Percentiles rank a stretch among this genome's conserved stretches.
Evolutionary conservation across 2,888 invertebrate genomes (phyloP).

Genomic region (Artemia sinica): DNA sequence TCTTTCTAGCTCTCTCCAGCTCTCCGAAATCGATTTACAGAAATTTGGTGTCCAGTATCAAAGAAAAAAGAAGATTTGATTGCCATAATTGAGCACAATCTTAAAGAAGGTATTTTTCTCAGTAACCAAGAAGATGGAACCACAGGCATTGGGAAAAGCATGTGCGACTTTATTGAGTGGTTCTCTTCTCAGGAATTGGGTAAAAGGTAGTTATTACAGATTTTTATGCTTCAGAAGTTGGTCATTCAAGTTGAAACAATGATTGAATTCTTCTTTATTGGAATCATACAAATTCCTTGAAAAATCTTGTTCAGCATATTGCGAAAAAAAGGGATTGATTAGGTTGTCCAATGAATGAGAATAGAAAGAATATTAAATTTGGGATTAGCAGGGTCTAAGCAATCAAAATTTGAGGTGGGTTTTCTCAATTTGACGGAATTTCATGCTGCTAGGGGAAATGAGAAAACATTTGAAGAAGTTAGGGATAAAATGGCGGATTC

Average conservation of each 20-base stretch:
- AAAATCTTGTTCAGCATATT: too few species aligned
- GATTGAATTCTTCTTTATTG: constrained; percentile 15
- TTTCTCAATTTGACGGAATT: too few species aligned
- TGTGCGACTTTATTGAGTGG: constrained; percentile 65
- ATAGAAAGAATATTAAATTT: too few species aligned
- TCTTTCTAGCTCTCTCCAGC: constrained; percentile 64
- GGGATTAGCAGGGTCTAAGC: too few species aligned
- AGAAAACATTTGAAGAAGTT: too few species aligned
- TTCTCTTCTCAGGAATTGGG: constrained; percentile 52
- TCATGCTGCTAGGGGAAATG: too few species aligned
- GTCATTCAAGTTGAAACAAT: not conserved
- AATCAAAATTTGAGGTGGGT: too few species aligned
- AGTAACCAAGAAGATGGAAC: constrained; percentile 37
- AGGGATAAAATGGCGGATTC: too few species aligned
- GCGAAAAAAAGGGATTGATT: too few species aligned
- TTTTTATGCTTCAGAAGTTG: too few species aligned
- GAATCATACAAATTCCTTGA: not conserved
- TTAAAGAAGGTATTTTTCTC: constrained; percentile 39
- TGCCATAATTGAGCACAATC: constrained; percentile 61
- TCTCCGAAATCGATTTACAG: constrained; percentile 87
- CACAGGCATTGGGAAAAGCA: constrained; percentile 41
- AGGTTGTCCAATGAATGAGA: too few species aligned
- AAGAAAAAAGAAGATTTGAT: constrained; percentile 53
- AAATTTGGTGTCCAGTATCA: constrained; percentile 87
- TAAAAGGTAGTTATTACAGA: constrained; percentile 33